Evolutionary conservation across 2,888 invertebrate species (phyloP).

Genomic region (Hyposoter didymator): DNA sequence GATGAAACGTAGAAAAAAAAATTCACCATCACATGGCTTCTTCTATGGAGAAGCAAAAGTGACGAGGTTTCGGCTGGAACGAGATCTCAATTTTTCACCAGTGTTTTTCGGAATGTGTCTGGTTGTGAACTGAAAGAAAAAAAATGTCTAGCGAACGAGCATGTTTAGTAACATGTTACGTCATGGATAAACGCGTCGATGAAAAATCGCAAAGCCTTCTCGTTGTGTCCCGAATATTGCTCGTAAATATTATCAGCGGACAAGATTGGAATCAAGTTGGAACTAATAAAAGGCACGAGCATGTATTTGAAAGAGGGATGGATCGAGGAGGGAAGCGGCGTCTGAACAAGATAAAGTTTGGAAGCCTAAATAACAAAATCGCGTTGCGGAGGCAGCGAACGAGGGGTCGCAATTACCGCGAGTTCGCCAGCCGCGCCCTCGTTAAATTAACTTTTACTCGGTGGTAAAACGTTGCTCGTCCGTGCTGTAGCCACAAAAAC

Average conservation of each 20-base stretch:
- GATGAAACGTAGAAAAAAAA: too few species aligned
- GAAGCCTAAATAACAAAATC: conserved; percentile 21
- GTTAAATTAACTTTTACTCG: conserved; percentile 30
- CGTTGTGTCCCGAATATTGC: background rate
- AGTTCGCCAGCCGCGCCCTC: conserved; percentile 4
- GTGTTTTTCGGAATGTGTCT: too few species aligned
- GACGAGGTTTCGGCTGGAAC: too few species aligned
- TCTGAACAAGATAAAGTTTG: conserved; percentile 5
- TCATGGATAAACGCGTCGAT: background rate
- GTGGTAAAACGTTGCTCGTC: background rate
- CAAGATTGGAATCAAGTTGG: background rate
- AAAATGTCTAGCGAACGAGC: background rate
- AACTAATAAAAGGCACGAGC: background rate
- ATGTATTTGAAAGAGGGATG: background rate
- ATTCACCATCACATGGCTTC: too few species aligned
- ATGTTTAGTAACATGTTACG: background rate
- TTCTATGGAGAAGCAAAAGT: too few species aligned
- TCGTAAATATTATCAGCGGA: conserved; percentile 12
- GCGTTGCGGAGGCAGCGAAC: background rate
- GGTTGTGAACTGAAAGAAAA: too few species aligned
- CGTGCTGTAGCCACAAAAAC: conserved; percentile 9
- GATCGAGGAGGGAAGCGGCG: background rate
- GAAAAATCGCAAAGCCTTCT: background rate
- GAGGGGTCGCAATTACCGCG: conserved; percentile 17
- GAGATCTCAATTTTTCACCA: too few species aligned